Evolutionary conservation across 2,797 vertebrate species (phyloP).

Genomic region (Trichosurus vulpecula): DNA sequence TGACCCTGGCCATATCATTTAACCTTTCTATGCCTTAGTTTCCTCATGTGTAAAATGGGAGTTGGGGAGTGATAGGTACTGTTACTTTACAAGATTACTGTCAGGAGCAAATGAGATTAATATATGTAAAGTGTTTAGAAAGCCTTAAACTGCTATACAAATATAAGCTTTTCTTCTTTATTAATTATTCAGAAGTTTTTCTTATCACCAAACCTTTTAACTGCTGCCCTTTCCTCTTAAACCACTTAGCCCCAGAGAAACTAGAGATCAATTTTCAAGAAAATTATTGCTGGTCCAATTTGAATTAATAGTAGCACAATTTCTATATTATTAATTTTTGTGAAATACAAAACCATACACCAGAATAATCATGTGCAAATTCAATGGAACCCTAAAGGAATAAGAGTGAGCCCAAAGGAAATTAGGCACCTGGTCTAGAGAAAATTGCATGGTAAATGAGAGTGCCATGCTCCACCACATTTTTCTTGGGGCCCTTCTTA

Average conservation of each 20-base stretch:
- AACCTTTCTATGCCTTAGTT: neutral
- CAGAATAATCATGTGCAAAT: constrained; percentile 15
- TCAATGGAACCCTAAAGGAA: neutral
- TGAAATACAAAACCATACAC: constrained; percentile 1
- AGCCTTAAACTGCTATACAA: neutral
- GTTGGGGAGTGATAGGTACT: neutral
- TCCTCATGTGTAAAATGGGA: neutral
- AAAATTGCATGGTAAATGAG: neutral
- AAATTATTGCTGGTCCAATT: constrained; percentile 11
- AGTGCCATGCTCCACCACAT: constrained; percentile 1
- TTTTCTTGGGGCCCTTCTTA: neutral
- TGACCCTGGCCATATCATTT: neutral
- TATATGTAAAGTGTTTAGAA: neutral
- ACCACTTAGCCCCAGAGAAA: neutral
- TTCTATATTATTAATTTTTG: constrained; percentile 32
- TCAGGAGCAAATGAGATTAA: neutral
- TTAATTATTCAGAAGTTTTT: neutral
- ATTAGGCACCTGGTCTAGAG: constrained; percentile 26
- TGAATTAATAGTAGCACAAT: neutral
- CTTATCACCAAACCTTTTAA: neutral
- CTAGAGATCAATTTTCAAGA: constrained; percentile 14
- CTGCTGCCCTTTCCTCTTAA: neutral
- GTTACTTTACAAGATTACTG: neutral
- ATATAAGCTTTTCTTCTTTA: neutral
- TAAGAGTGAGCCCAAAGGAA: constrained; percentile 12